Evolutionary conservation across 2,797 vertebrate species (phyloP).

Genomic region (Leuciscus waleckii): DNA sequence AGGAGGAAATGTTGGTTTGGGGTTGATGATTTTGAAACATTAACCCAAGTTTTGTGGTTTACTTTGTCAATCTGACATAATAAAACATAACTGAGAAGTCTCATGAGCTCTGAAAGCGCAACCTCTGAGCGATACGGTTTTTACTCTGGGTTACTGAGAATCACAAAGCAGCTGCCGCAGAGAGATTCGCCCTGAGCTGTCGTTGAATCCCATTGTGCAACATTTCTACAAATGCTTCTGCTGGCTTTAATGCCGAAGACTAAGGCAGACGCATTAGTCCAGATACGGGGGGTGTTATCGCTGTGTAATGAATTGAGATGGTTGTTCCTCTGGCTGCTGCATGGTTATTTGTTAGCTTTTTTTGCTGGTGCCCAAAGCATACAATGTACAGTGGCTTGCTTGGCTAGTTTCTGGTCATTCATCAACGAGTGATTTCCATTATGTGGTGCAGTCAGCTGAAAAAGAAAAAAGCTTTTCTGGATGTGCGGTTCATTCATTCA

Average conservation of each 20-base stretch:
- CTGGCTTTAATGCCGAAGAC: constrained; percentile 53
- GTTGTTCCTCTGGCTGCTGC: constrained; percentile 65
- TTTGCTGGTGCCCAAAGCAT: constrained; percentile 70
- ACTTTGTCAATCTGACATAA: constrained; percentile 17
- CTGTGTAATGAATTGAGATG: constrained; percentile 73
- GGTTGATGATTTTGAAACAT: neutral
- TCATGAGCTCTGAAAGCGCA: constrained; percentile 10
- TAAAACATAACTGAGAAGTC: neutral
- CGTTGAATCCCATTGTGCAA: constrained; percentile 9
- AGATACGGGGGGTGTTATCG: constrained; percentile 63
- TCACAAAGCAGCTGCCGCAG: constrained; percentile 4
- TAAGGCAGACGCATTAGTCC: constrained; percentile 55
- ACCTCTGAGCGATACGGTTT: neutral
- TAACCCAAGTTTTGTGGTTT: constrained; percentile 3
- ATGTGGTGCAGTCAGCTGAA: constrained; percentile 83
- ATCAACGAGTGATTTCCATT: constrained; percentile 81
- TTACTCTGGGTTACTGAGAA: constrained; percentile 21
- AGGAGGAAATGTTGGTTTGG: neutral
- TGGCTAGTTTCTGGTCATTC: constrained; percentile 78
- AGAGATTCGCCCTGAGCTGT: constrained; percentile 11
- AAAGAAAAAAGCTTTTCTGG: constrained; percentile 76
- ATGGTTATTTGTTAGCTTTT: constrained; percentile 73
- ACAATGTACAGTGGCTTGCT: constrained; percentile 74
- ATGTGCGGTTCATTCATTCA: constrained; percentile 74
- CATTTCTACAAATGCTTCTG: constrained; percentile 50